Base-by-base conservation (phyloP, 1,140 invertebrate genomes). In the Drosophila oshimai region DNA sequence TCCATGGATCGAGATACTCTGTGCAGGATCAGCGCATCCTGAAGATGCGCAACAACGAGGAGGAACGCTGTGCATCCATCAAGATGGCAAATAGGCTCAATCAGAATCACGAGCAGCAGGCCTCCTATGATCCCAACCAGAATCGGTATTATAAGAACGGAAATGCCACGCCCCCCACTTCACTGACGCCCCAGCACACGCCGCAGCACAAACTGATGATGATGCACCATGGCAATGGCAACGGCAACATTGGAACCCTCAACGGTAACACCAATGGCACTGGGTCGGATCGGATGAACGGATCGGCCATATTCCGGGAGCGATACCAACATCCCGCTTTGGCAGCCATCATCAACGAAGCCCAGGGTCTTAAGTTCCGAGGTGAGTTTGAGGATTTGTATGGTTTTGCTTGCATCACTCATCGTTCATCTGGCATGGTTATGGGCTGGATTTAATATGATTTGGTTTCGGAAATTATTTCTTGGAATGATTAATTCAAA, bases 21-120 rank as follows among this genome's bases (percentile, higher is more conserved):
- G 79, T 91, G 34, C 90, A 91, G 61, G 88, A 90, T 42, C 89
- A 90, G 47, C 89, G 89, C 28, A 90, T 90, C n/a, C 69, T 91
- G 0, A 89, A 90, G 61, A 90, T 90, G 65, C 89, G 89, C 49
- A 90, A 90, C 64, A 84, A 84, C 26, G 79, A 84, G 62, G 90
- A 91, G 53, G 90, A 91, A 45, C 79, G 84, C 37, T 90, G 83
- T 33, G 69, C 87, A 17, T 90, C 87, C 9, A 89, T 90, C 7
- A 90, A 89, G 47, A 67, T 89, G 46, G 71, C 83, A 31, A 90
- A 91, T 74, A 89, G 86, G 2, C 51, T 89, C 3, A 89, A 83
- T 45, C 76, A 89, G 20, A 91, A 89, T 24, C 60, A 81, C 7
- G 76, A 89, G 13, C 55, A 49, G 4, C 72, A 74, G 22, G 53